A percentile compares a stretch with the other conserved stretches of the same genome.
phyloP scores from a whole-genome alignment of 1,140 invertebrate genomes.

The Lordiphosa stackelbergi region DNA sequence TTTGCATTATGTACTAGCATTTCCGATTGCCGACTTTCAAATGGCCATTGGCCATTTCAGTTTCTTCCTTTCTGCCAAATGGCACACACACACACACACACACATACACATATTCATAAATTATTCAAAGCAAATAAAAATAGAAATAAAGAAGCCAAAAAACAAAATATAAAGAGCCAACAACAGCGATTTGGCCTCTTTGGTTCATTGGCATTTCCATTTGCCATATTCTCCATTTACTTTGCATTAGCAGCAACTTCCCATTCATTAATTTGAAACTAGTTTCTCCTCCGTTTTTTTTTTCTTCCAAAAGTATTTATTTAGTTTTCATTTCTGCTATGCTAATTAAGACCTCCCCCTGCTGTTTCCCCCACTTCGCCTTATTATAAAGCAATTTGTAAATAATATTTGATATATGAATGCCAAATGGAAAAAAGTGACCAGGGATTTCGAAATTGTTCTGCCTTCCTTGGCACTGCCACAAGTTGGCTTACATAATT shows the following conservation, averaged over 20 bases:
- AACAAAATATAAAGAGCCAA: slow-evolving; percentile 35
- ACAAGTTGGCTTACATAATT: too few relatives aligned
- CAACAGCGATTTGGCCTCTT: slow-evolving; percentile 58
- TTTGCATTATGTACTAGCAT: slow-evolving; percentile 5
- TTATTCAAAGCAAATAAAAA: slow-evolving; percentile 58
- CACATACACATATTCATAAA: slow-evolving; percentile 44
- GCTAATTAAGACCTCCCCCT: slow-evolving; percentile 48
- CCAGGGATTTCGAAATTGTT: too few relatives aligned
- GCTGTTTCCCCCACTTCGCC: slow-evolving; percentile 8
- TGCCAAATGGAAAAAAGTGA: slow-evolving; percentile 4
- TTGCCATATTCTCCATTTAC: slow-evolving; percentile 43
- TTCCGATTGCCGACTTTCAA: slow-evolving; percentile 26
- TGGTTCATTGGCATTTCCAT: slow-evolving; percentile 72
- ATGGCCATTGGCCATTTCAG: slow-evolving; percentile 30
- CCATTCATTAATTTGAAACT: slow-evolving; percentile 72
- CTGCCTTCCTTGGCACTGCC: too few relatives aligned
- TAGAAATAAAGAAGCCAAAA: slow-evolving; percentile 35
- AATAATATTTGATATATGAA: slow-evolving; percentile 35
- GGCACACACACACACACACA: slow-evolving; percentile 34
- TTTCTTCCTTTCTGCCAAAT: slow-evolving; percentile 39
- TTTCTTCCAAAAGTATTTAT: slow-evolving; percentile 23
- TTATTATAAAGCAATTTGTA: slow-evolving; percentile 53
- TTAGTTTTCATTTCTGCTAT: slow-evolving; percentile 31
- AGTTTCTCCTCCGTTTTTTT: slow-evolving; percentile 53
- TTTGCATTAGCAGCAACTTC: slow-evolving; percentile 50